phyloP scores from a whole-genome alignment of 2,113 vertebrate genomes.

The Eulemur rufifrons region DNA sequence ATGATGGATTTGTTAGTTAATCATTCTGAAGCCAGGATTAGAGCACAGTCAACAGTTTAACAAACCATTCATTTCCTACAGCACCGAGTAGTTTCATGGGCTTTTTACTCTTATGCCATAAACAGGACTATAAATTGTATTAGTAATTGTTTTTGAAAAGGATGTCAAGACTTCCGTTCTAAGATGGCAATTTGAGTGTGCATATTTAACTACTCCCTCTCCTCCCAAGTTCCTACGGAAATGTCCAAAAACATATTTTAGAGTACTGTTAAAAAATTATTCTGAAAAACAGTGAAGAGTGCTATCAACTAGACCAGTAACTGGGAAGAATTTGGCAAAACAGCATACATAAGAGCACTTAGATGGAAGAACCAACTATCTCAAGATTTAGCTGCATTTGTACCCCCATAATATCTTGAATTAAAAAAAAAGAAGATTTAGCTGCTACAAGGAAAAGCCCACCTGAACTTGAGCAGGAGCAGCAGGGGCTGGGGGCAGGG shows the following conservation, averaged over 20 bases:
- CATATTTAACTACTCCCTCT: neutral
- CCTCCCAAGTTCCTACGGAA: slow-evolving; percentile 1
- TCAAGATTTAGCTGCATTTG: neutral
- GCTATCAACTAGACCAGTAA: neutral
- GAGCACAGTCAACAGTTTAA: slow-evolving; percentile 72
- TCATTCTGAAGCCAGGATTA: slow-evolving; percentile 78
- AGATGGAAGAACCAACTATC: neutral
- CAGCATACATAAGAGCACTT: neutral
- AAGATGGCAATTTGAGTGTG: slow-evolving; percentile 2
- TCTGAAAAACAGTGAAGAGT: neutral
- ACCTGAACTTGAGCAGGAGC: no score
- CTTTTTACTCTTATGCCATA: slow-evolving; percentile 61
- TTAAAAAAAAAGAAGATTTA: neutral
- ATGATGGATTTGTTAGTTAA: slow-evolving; percentile 79
- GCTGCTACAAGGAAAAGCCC: neutral
- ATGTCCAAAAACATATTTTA: neutral
- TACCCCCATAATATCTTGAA: no score
- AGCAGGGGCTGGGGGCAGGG: neutral
- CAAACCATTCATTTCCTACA: slow-evolving; percentile 75
- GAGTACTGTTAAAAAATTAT: neutral
- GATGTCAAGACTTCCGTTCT: slow-evolving; percentile 64
- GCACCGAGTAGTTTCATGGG: slow-evolving; percentile 50
- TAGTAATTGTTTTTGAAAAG: slow-evolving; percentile 74
- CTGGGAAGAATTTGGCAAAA: neutral
- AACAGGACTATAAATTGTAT: slow-evolving; percentile 77